These are phyloP conservation scores for Chiloscyllium plagiosum DNA, from an alignment of 2,113 vertebrate genomes.

Conservation along the genomic window DNA sequence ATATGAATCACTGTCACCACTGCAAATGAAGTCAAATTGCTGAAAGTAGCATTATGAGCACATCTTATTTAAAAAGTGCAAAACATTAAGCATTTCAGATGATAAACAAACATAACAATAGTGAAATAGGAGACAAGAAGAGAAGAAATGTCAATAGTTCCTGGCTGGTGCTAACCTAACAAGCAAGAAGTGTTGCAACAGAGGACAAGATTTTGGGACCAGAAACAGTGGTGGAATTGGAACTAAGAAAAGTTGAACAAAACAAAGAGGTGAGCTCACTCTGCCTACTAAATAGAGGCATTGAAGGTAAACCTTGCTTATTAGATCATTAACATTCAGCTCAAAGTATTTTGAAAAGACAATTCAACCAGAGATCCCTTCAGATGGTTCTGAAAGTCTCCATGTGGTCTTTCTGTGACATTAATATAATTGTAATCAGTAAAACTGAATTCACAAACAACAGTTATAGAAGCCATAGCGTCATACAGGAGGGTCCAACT, in stretches of 20 bases:
- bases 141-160: not conserved
- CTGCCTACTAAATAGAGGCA: too few species aligned
- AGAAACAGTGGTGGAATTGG: not conserved
- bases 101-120: not conserved
- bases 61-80: not conserved
- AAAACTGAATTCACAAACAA: not conserved
- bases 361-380: not conserved
- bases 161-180: not conserved
- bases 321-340: too few species aligned
- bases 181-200: not conserved
- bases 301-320: too few species aligned
- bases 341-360: not conserved
- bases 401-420: not conserved
- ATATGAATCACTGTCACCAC: conserved; percentile 17
- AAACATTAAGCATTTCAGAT: not conserved
- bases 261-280: not conserved
- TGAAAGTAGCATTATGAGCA: not conserved
- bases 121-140: not conserved
- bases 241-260: not conserved
- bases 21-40: not conserved
- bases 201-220: not conserved
- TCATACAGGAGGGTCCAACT: too few species aligned
- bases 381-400: not conserved
- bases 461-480: not conserved
- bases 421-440: not conserved